phyloP scores from a whole-genome alignment of 2,888 invertebrate species.

The Tetrapedia diversipes region DNA sequence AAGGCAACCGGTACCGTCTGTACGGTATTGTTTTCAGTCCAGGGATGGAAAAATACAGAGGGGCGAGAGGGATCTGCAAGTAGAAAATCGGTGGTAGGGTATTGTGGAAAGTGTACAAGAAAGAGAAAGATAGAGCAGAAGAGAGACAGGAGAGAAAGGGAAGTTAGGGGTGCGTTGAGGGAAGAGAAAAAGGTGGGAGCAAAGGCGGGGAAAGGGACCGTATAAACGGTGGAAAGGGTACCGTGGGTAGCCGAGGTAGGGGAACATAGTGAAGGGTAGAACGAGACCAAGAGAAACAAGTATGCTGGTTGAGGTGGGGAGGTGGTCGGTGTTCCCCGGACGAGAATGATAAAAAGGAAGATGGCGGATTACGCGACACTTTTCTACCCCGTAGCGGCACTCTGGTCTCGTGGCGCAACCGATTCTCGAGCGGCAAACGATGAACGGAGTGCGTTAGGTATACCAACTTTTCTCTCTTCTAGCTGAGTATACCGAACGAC shows the following conservation, averaged over 20 bases:
- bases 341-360: conserved; percentile 77
- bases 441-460: too few species aligned
- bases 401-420: too few species aligned
- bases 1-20: conserved; percentile 46
- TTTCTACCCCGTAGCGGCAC: conserved; percentile 48
- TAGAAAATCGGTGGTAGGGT: conserved; percentile 14
- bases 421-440: not conserved
- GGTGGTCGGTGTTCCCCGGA: conserved; percentile 71
- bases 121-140: not conserved
- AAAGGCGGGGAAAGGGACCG: conserved; percentile 4
- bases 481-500: too few species aligned
- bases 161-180: conserved; percentile 9
- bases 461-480: too few species aligned
- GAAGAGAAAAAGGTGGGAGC: not conserved
- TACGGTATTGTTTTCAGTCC: conserved; percentile 49
- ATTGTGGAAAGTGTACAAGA: conserved; percentile 8
- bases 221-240: conserved; percentile 28
- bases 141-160: conserved; percentile 27
- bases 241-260: conserved; percentile 29
- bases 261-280: conserved; percentile 25
- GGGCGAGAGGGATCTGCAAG: not conserved
- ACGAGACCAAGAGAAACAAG: conserved; percentile 40
- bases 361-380: conserved; percentile 77
- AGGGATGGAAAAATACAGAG: conserved; percentile 14
- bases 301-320: conserved; percentile 65